Conservation (phyloP, 2,888 invertebrate species). For the Pseudanteris insignis region DNA sequence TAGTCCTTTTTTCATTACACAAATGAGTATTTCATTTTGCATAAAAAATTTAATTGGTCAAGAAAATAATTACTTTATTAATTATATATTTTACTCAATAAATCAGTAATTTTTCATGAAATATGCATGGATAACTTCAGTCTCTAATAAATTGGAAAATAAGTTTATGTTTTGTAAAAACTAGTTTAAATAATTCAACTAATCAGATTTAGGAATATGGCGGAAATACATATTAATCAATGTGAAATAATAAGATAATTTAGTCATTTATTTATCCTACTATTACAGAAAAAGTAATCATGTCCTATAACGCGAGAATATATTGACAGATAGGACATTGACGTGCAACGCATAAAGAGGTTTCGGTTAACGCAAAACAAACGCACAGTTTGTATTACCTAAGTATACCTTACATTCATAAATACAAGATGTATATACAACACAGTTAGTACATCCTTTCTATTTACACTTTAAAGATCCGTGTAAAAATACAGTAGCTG, state of each 20-base stretch:
- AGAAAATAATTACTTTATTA: no score
- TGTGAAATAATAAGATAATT: constrained; percentile 35
- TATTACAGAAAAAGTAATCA: constrained; percentile 43
- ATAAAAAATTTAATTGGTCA: no score
- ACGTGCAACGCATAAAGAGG: constrained; percentile 34
- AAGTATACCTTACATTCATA: constrained; percentile 31
- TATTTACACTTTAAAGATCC: constrained; percentile 39
- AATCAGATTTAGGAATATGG: no score
- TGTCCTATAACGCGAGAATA: constrained; percentile 31
- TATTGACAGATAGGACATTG: constrained; percentile 42
- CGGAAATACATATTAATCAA: no score
- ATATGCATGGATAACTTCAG: no score
- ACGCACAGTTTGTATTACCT: constrained; percentile 28
- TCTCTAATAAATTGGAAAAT: no score
- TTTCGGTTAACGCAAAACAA: constrained; percentile 31
- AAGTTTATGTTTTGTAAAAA: no score
- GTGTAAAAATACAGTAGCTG: constrained; percentile 45
- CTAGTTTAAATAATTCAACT: no score
- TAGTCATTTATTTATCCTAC: constrained; percentile 41
- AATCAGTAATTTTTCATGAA: no score
- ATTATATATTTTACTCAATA: no score
- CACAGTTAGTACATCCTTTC: constrained; percentile 31
- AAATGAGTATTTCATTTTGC: no score
- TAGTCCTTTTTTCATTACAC: no score
- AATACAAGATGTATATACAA: constrained; percentile 40